Conservation (phyloP, 2,113 vertebrate species). For the Zapornia atra region DNA sequence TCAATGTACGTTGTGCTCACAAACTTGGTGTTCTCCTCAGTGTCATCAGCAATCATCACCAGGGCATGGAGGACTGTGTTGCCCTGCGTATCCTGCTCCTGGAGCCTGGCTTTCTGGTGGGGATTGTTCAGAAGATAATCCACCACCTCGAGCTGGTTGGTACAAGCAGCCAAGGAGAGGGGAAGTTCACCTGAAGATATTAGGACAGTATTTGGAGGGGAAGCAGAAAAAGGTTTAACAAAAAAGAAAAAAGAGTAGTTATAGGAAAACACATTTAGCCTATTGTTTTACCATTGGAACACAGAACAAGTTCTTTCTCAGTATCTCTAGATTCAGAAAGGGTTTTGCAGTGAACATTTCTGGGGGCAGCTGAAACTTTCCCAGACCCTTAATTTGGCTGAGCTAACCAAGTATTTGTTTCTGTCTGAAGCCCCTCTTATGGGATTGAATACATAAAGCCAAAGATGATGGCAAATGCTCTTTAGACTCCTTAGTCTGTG, state of each 20-base stretch:
- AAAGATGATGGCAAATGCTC: neutral
- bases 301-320: neutral
- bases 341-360: neutral
- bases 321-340: neutral
- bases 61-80: slow-evolving; percentile 91
- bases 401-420: neutral
- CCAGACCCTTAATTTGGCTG: neutral
- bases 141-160: slow-evolving; percentile 88
- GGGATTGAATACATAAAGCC: neutral
- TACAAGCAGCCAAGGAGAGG: slow-evolving; percentile 92
- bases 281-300: neutral
- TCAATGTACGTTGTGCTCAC: slow-evolving; percentile 83
- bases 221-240: neutral
- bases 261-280: neutral
- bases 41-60: slow-evolving; percentile 88
- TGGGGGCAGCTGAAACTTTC: neutral
- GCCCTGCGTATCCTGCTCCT: slow-evolving; percentile 81
- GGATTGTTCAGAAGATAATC: slow-evolving; percentile 85
- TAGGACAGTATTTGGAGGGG: neutral
- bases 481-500: neutral
- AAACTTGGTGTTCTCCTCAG: slow-evolving; percentile 83
- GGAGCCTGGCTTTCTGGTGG: slow-evolving; percentile 74
- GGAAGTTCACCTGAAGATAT: slow-evolving; percentile 87
- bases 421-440: neutral
- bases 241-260: neutral